Evolutionary conservation across 2,797 vertebrate species (phyloP), one percentile per base, ranked within the genome.

Genomic region (Sebastes aleutianus): DNA sequence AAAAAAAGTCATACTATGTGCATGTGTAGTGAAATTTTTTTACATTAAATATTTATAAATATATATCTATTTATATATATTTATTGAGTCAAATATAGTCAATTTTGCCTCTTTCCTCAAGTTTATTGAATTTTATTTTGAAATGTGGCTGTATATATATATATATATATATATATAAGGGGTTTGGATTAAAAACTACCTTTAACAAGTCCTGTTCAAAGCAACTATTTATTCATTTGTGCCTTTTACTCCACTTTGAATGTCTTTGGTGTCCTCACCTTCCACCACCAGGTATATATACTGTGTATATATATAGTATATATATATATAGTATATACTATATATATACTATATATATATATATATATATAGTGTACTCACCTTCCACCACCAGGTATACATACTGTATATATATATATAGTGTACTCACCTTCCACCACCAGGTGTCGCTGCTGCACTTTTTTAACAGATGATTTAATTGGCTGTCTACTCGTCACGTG

Each of bases 401-500:
- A 27, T 27, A 27, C 26, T 26, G 1, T 29, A 29, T 29, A 29
- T 29, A 29, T 29, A 31, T 32, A 32, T 32, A 32, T 32, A 32
- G 3, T 32, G 32, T 2, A 3, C 4, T n/a, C 2, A 29, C 1
- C 4, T 39, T 8, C 0, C 0, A 20, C 85, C 89, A 86, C 66
- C 3, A 62, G 81, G n/a, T 81, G 87, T 74, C 91, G 70, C 84
- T 87, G 80, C 70, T 78, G 6, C 14, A 7, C 13, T 8, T 26
- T 8, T 27, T 65, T 6, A 8, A 8, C 1, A 9, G 0, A 43
- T 31, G 0, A 57, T 61, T 59, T 72, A 0, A 82, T 80, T 82
- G 69, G 84, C 11, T 34, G 1, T 4, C 7, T 0, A 1, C 3
- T 2, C 7, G 66, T 86, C 93, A 95, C 70, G 61, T 93, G 92